Percentiles rank a stretch among this genome's conserved stretches.
Evolutionary conservation across 2,797 vertebrate species (phyloP).

Genomic region (Malacoctenus gilli): DNA sequence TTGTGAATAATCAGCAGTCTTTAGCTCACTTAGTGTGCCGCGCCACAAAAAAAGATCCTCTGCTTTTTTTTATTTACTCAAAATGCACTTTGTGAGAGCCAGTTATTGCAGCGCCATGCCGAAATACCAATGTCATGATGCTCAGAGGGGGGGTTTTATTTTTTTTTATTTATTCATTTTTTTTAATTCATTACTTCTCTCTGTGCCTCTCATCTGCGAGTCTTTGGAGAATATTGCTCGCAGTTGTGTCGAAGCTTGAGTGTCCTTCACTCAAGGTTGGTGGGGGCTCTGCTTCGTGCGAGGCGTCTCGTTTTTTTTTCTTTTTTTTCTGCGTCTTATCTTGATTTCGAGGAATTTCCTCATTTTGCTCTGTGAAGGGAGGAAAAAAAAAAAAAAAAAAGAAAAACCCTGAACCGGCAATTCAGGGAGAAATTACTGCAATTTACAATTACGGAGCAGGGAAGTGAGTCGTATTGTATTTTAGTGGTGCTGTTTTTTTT

Average conservation of each 20-base stretch:
- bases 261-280: background rate
- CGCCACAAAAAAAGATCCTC: conserved; percentile 1
- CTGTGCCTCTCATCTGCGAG: background rate
- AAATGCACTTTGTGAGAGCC: conserved; percentile 1
- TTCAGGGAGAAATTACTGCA: conserved; percentile 4
- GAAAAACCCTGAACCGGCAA: conserved; percentile 1
- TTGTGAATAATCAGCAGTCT: conserved; percentile 15
- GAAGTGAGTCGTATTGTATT: background rate
- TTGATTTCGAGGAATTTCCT: background rate
- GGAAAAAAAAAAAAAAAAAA: too few relatives aligned
- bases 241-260: background rate
- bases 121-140: background rate
- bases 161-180: too few relatives aligned
- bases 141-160: too few relatives aligned
- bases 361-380: background rate
- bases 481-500: background rate
- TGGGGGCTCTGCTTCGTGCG: background rate
- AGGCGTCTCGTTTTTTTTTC: conserved; percentile 1
- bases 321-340: conserved; percentile 4
- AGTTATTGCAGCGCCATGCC: background rate
- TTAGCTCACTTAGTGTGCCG: too few relatives aligned
- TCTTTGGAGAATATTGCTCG: background rate
- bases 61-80: background rate
- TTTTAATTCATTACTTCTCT: background rate
- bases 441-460: conserved; percentile 5